Percentiles rank a stretch among this genome's conserved stretches.
Evolutionary conservation across 92 coral and sea anemone species (phyloP).

Genomic region (Zoanthus solanderi): DNA sequence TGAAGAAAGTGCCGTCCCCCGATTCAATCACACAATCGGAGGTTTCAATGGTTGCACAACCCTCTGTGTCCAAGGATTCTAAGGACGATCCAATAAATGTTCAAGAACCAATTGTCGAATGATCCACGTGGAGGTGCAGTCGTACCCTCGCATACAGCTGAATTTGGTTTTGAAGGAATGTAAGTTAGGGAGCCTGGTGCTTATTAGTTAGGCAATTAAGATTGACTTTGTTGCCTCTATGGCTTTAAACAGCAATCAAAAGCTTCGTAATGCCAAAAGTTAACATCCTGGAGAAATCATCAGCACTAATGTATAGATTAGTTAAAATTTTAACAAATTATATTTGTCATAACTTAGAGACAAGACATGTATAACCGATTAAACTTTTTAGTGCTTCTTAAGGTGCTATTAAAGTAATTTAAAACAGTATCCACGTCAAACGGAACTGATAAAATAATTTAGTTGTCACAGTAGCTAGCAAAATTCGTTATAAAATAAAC

Average conservation of each 20-base stretch:
- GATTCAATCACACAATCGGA: not conserved
- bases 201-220: not conserved
- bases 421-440: too few species aligned
- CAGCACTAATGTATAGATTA: too few species aligned
- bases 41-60: conserved; percentile 1
- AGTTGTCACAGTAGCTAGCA: too few species aligned
- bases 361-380: too few species aligned
- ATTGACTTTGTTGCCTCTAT: not conserved
- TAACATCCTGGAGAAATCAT: too few species aligned
- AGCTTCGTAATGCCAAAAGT: not conserved
- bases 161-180: conserved; percentile 19
- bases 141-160: conserved; percentile 1
- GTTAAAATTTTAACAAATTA: too few species aligned
- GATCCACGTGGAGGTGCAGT: not conserved
- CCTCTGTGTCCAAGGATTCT: not conserved
- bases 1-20: not conserved
- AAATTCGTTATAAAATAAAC: too few species aligned
- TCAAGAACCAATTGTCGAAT: not conserved
- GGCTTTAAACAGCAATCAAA: not conserved
- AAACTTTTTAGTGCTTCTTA: too few species aligned
- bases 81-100: not conserved
- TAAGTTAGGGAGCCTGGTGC: not conserved
- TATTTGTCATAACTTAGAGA: too few species aligned
- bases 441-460: too few species aligned
- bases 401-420: too few species aligned